These are phyloP conservation scores for Forbesichthys papilliferus DNA, from an alignment of 2,113 vertebrate genomes.

Conservation along the genomic window DNA sequence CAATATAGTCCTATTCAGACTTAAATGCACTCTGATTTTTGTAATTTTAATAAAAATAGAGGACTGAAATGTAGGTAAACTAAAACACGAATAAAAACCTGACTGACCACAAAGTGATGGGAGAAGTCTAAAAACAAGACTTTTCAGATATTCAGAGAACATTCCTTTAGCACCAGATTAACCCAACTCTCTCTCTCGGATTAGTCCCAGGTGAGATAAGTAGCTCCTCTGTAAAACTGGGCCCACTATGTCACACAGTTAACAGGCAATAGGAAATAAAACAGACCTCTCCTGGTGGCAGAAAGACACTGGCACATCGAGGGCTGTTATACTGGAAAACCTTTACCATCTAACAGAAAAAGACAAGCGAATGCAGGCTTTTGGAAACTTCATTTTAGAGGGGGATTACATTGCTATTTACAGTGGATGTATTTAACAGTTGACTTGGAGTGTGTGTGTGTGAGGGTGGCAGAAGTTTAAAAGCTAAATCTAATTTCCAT, in stretches of 20 bases:
- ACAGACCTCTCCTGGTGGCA: constrained; percentile 81
- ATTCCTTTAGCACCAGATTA: constrained; percentile 1
- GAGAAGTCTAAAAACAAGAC: neutral
- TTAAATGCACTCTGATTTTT: neutral
- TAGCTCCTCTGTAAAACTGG: constrained; percentile 30
- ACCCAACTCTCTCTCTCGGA: neutral
- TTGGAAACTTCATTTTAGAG: constrained; percentile 50
- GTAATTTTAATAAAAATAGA: neutral
- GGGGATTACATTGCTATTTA: constrained; percentile 36
- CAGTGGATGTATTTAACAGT: constrained; percentile 11
- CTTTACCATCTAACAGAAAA: constrained; percentile 80
- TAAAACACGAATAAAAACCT: neutral
- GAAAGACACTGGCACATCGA: constrained; percentile 77
- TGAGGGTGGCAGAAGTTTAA: neutral
- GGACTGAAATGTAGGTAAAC: neutral
- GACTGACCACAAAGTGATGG: neutral
- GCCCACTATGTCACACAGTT: constrained; percentile 53
- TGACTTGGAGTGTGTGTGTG: constrained; percentile 2
- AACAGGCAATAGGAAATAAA: constrained; percentile 63
- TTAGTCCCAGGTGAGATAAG: constrained; percentile 33
- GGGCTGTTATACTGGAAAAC: constrained; percentile 82
- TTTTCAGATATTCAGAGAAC: constrained; percentile 12
- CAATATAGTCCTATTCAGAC: neutral
- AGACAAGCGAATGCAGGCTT: constrained; percentile 69
- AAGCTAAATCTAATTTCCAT: constrained; percentile 10